These are phyloP conservation scores for Falcaria lacertinaria DNA, from an alignment of 2,888 invertebrate species.

Conservation along the genomic window DNA sequence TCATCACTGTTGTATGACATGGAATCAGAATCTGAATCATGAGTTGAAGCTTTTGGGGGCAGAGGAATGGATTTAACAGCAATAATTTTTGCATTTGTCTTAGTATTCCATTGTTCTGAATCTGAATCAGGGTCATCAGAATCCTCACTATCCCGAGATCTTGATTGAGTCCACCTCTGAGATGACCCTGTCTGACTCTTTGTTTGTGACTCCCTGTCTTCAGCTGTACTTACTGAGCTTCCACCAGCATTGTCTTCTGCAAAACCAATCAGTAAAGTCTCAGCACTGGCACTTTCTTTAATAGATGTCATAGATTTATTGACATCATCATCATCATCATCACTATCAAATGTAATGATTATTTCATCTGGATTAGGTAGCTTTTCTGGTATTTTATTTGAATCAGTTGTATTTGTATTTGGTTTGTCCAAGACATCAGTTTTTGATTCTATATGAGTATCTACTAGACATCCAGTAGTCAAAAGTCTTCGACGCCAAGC, in stretches of 20 bases:
- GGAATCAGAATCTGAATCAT: conserved; percentile 61
- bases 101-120: conserved; percentile 28
- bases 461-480: conserved; percentile 62
- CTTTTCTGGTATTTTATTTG: conserved; percentile 26
- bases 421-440: conserved; percentile 15
- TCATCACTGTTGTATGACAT: conserved; percentile 64
- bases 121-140: conserved; percentile 60
- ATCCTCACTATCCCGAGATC: conserved; percentile 54
- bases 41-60: conserved; percentile 2
- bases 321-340: conserved; percentile 35
- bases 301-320: conserved; percentile 19
- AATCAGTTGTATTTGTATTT: too few species aligned
- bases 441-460: conserved; percentile 44
- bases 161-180: conserved; percentile 44
- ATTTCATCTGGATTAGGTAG: conserved; percentile 68
- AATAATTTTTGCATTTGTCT: background rate
- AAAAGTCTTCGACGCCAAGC: conserved; percentile 63
- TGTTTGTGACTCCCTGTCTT: conserved; percentile 35
- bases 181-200: conserved; percentile 48
- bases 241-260: conserved; percentile 31
- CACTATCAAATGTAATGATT: conserved; percentile 50
- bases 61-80: background rate
- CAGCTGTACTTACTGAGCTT: conserved; percentile 38
- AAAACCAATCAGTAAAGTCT: conserved; percentile 48
- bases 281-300: conserved; percentile 53